Evolutionary conservation across 1,140 invertebrate genomes (phyloP), one percentile per base, ranked within the genome.

Genomic region (Trypoxylus dichotomus): DNA sequence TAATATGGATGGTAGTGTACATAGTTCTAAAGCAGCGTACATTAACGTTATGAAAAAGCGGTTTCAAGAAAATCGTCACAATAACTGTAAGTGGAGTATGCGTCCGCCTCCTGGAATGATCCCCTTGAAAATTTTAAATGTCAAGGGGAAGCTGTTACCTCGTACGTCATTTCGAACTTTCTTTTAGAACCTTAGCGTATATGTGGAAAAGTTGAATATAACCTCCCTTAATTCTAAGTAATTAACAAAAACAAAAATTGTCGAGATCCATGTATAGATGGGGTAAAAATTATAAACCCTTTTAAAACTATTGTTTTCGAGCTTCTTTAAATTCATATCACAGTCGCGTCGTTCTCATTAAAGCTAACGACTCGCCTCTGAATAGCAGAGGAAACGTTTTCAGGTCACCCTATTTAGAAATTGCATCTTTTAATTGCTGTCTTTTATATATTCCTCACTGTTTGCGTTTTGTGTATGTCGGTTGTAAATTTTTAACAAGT

Each of bases 331-430:
- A 29, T 29, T 68, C 63, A 8, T 21, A 13, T 19, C 63, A 1
- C 24, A 13, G 27, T 68, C 63, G 27, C 19, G 63, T 68, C 63
- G n/a, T 15, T 13, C n/a, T 37, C 71, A 63, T 63, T 63, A 63
- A 63, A 25, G 60, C 60, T 63, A 63, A 63, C 13, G 60, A 63
- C 60, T 63, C 60, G 60, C 60, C 10, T 63, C 19, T 47, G 43
- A 47, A 47, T 47, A 47, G 43, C 3, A 47, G n/a, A 47, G 43
- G n/a, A 19, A n/a, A 47, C 7, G 5, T 63, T 63, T 63, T 19
- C 60, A 63, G 60, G 60, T 63, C 60, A 63, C n/a, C 60, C 60
- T 63, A 63, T 63, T 63, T 63, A 63, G 25, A 27, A 63, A 27
- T 27, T 63, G 60, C 25, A 63, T 63, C 6, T 63, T 63, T 63